phyloP scores from a whole-genome alignment of 2,113 vertebrate genomes.

The Galbula dea region DNA sequence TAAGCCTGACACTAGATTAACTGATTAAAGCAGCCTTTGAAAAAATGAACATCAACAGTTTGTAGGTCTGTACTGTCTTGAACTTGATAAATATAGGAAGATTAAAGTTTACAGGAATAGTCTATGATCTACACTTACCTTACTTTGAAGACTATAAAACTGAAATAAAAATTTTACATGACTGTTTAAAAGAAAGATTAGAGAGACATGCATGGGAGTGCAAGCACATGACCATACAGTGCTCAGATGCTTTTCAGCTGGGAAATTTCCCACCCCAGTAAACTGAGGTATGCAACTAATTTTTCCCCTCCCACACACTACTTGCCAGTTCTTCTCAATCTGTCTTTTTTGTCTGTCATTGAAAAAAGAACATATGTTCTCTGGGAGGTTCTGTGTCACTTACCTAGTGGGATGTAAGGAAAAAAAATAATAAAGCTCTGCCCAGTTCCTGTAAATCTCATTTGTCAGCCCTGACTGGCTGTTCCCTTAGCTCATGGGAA shows the following conservation, averaged over 20 bases:
- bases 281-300: neutral
- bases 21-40: neutral
- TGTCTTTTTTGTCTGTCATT: slow-evolving; percentile 19
- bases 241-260: neutral
- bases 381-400: neutral
- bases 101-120: neutral
- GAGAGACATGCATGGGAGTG: neutral
- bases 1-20: neutral
- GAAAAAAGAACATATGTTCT: slow-evolving; percentile 22
- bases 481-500: neutral
- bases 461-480: neutral
- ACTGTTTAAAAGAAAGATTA: neutral
- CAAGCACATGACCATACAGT: neutral
- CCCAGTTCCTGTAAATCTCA: neutral
- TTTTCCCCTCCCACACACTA: neutral
- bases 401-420: neutral
- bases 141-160: slow-evolving; percentile 7
- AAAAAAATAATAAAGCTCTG: neutral
- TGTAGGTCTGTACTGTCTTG: neutral
- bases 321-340: neutral
- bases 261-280: neutral
- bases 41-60: neutral
- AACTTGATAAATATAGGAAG: neutral
- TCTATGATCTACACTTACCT: neutral
- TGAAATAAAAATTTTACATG: neutral